Evolutionary conservation across 2,888 invertebrate species (phyloP), one percentile per base, ranked within the genome.

Genomic region (Ganaspis brasiliensis): DNA sequence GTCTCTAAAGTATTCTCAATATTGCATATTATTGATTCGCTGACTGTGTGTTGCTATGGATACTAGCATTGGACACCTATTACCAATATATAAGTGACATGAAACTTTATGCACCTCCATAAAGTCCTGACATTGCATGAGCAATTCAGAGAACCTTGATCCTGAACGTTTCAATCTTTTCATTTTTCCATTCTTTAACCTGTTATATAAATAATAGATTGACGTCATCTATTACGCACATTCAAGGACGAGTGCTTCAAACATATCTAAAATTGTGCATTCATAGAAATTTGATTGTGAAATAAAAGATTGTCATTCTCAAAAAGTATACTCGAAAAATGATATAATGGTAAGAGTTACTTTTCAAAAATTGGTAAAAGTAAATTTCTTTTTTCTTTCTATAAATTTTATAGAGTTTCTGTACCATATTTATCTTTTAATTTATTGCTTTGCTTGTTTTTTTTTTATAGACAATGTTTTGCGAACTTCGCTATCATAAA

Each of bases 11-110:
- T 67, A 75, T 73, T 78, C 81, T 80, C 82, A 80, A 87, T 86
- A 86, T 87, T 89, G 89, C 89, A 89, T 86, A 88, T 86, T 89
- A 90, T 90, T 85, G 89, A 89, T 90, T 89, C 79, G 83, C 72
- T 77, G 77, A 78, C 82, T 79, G 83, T 82, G 81, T 84, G 90
- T 89, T 89, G 88, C 90, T 86, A 90, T 90, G 90, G 87, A 83
- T 88, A 90, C 82, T 81, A 82, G 82, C 84, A 81, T 84, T 74
- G 81, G 79, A 80, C 80, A 73, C 77, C 79, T 80, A 83, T 81
- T 84, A 86, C 83, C 79, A 74, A 52, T 49, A 16, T 73, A 74
- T 67, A 81, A 81, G 79, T 80, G 81, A 77, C 80, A 82, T 82
- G 83, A 80, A 82, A 83, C 84, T 83, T 87, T 83, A 83, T 82